Conservation (phyloP, 1,140 invertebrate genomes). For the Apolygus lucorum region DNA sequence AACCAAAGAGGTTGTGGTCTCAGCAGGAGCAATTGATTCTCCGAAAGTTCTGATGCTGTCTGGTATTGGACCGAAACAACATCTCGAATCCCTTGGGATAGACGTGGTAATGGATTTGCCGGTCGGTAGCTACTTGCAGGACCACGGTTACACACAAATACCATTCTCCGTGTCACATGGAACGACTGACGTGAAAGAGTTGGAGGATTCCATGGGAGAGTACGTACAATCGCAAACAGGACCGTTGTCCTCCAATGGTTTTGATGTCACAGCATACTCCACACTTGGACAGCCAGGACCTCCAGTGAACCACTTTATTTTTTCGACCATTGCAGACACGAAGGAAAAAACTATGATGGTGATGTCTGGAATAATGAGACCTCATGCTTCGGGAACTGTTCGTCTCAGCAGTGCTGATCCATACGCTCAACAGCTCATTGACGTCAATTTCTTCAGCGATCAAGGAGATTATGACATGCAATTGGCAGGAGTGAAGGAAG, state of each 20-base stretch:
- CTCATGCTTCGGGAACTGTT: background rate
- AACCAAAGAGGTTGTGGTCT: slow-evolving; percentile 5
- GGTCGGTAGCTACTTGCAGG: slow-evolving; percentile 11
- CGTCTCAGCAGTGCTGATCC: background rate
- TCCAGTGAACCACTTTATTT: background rate
- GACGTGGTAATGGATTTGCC: slow-evolving; percentile 5
- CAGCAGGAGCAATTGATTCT: slow-evolving; percentile 3
- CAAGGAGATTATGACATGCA: background rate
- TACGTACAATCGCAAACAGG: slow-evolving; percentile 5
- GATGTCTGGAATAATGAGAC: background rate
- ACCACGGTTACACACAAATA: background rate
- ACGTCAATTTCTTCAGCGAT: background rate
- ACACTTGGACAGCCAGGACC: background rate
- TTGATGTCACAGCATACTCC: background rate
- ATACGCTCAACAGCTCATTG: background rate
- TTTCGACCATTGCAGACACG: background rate
- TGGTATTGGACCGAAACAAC: slow-evolving; percentile 8
- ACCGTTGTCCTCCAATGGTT: background rate
- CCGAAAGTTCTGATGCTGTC: slow-evolving; percentile 16
- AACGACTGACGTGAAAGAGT: background rate
- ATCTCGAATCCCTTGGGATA: background rate
- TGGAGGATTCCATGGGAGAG: background rate
- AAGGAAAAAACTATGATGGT: background rate
- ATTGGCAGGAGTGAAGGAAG: background rate
- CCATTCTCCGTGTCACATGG: background rate